Percentiles rank a stretch among this genome's conserved stretches.
These are phyloP conservation scores for Drosophila willistoni DNA, from an alignment of 1,140 invertebrate species.

Conservation along the genomic window DNA sequence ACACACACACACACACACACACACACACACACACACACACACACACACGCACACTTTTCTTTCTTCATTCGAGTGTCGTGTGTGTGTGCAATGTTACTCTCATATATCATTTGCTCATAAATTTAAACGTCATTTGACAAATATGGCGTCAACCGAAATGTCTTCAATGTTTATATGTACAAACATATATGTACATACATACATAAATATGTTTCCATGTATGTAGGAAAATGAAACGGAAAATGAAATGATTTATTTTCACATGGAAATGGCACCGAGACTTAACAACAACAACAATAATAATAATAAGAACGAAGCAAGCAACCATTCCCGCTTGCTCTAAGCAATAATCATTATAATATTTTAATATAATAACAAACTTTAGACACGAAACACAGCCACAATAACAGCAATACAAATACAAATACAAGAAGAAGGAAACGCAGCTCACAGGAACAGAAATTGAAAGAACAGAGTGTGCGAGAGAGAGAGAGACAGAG, in stretches of 20 bases:
- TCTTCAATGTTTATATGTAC: conserved; percentile 38
- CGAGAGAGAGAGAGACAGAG: neutral
- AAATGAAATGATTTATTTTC: conserved; percentile 52
- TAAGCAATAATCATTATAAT: conserved; percentile 56
- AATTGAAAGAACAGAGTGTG: neutral
- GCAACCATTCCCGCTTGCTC: neutral
- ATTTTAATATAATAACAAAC: conserved; percentile 65
- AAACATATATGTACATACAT: too few species aligned
- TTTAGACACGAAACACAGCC: conserved; percentile 40
- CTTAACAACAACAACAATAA: neutral
- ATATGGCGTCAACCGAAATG: conserved; percentile 66
- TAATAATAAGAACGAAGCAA: neutral
- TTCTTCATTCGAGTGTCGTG: conserved; percentile 52
- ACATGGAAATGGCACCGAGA: conserved; percentile 10
- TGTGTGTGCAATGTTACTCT: conserved; percentile 50
- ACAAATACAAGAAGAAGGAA: conserved; percentile 5
- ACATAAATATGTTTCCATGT: neutral
- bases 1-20: conserved; percentile 1
- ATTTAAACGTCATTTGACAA: conserved; percentile 63
- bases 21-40: conserved; percentile 3
- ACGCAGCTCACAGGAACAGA: neutral
- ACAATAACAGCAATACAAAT: neutral
- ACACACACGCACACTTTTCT: neutral
- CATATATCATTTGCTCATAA: conserved; percentile 37
- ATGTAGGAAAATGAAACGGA: conserved; percentile 21